phyloP scores from a whole-genome alignment of 2,113 vertebrate species.

The Zosterops borbonicus region DNA sequence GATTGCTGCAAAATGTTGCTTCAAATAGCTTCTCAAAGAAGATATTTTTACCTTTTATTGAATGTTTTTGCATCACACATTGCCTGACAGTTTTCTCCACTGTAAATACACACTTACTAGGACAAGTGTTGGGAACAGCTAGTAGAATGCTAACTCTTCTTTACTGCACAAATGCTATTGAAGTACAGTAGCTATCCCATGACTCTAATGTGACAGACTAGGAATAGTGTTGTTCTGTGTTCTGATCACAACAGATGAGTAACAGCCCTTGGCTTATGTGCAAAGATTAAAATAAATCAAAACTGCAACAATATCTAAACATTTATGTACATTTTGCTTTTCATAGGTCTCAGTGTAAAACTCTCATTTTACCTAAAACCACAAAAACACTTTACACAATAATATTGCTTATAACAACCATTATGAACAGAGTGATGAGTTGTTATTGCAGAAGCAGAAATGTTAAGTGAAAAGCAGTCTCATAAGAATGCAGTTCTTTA shows the following conservation, averaged over 20 bases:
- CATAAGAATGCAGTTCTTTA: neutral
- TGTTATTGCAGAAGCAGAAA: neutral
- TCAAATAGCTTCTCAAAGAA: neutral
- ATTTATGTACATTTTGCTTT: neutral
- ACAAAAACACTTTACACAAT: neutral
- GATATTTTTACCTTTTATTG: neutral
- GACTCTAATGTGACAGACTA: neutral
- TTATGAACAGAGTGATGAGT: neutral
- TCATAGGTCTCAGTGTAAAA: neutral
- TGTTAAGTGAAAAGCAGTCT: neutral
- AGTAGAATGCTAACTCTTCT: neutral
- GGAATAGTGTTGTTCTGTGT: neutral
- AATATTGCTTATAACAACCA: neutral
- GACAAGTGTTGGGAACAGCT: neutral
- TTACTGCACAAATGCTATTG: neutral
- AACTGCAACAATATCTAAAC: neutral
- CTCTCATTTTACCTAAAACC: neutral
- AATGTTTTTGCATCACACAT: neutral
- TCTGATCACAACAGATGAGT: neutral
- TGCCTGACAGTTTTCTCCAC: neutral
- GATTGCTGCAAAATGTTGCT: slow-evolving; percentile 8
- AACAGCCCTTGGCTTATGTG: neutral
- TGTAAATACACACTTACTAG: neutral
- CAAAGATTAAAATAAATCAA: neutral
- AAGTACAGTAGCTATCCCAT: neutral